Percentiles rank a stretch among this genome's conserved stretches.
Evolutionary conservation across 2,113 vertebrate genomes (phyloP).

Genomic region (Festucalex cinctus): DNA sequence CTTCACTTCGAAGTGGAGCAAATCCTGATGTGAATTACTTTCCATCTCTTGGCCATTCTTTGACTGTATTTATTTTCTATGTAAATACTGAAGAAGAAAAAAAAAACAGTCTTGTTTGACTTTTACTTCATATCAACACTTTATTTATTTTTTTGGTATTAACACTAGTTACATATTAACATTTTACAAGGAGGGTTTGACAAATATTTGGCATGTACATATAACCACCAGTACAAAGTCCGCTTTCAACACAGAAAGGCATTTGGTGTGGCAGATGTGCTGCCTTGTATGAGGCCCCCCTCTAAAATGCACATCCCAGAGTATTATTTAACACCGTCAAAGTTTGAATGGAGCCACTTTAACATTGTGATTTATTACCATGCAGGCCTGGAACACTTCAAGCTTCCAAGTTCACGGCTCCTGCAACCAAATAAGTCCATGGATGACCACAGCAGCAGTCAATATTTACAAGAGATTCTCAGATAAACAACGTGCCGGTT

Average conservation of each 20-base stretch:
- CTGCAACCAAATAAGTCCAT: not conserved
- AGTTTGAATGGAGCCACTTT: conserved; percentile 5
- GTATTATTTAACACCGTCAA: conserved; percentile 1
- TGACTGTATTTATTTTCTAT: not conserved
- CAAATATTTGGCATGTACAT: conserved; percentile 27
- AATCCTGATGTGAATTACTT: not conserved
- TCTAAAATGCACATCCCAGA: conserved; percentile 22
- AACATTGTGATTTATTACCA: not conserved
- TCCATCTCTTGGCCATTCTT: not conserved
- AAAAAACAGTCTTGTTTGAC: not conserved
- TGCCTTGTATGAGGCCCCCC: not conserved
- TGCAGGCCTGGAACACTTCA: not conserved
- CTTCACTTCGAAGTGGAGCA: not conserved
- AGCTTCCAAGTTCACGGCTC: not conserved
- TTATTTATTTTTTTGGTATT: conserved; percentile 66
- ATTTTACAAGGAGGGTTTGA: conserved; percentile 32
- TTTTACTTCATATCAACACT: conserved; percentile 33
- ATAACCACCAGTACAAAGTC: conserved; percentile 24
- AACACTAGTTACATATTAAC: conserved; percentile 61
- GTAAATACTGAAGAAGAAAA: not conserved
- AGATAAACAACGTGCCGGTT: conserved; percentile 40
- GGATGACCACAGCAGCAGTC: conserved; percentile 8
- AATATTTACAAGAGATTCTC: conserved; percentile 30
- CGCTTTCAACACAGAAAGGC: conserved; percentile 11
- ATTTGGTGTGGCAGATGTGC: conserved; percentile 3